Evolutionary conservation across 1,140 invertebrate species (phyloP).

Genomic region (Aphidius gifuensis): DNA sequence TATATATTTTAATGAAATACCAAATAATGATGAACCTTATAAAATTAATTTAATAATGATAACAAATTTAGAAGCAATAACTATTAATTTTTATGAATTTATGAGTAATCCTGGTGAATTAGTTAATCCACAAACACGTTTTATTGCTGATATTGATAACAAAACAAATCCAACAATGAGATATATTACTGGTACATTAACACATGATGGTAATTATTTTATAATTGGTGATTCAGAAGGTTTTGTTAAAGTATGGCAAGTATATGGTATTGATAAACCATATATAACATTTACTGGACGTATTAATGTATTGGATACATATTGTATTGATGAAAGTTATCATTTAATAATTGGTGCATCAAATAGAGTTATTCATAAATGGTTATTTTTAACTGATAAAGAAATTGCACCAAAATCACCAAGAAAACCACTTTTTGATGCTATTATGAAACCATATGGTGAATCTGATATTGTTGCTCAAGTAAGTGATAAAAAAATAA

Average conservation of each 20-base stretch:
- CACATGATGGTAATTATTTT: conserved; percentile 45
- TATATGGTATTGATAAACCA: conserved; percentile 28
- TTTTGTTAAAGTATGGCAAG: conserved; percentile 40
- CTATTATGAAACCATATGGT: conserved; percentile 35
- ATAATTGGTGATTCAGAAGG: conserved; percentile 44
- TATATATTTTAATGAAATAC: conserved; percentile 37
- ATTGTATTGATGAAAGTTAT: conserved; percentile 38
- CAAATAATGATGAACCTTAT: conserved; percentile 9
- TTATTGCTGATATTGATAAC: conserved; percentile 27
- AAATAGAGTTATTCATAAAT: conserved; percentile 41
- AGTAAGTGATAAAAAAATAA: conserved; percentile 41
- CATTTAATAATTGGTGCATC: conserved; percentile 46
- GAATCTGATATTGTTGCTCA: conserved; percentile 37
- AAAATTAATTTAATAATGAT: conserved; percentile 41
- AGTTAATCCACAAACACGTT: background rate
- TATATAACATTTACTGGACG: conserved; percentile 41
- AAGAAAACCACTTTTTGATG: conserved; percentile 43
- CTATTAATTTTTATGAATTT: background rate
- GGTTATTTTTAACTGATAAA: conserved; percentile 37
- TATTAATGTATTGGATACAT: conserved; percentile 45
- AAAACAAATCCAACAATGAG: conserved; percentile 5
- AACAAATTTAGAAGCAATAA: conserved; percentile 29
- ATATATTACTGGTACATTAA: conserved; percentile 42
- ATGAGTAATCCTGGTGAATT: background rate
- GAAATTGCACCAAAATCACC: conserved; percentile 30